Conservation (phyloP, 1,140 invertebrate species). For the Tetramorium alpestre region DNA sequence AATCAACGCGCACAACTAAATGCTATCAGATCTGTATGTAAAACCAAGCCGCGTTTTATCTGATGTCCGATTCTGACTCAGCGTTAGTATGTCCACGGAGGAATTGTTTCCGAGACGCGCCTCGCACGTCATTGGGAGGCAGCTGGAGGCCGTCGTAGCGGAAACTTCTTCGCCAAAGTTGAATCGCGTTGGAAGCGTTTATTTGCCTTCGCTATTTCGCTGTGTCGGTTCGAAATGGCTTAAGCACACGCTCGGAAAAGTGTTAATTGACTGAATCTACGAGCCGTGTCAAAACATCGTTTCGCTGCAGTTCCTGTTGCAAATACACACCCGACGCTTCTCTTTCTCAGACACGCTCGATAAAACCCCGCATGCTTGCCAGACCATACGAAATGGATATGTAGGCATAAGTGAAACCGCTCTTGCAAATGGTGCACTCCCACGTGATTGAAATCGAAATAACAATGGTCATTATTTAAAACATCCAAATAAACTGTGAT, state of each 20-base stretch:
- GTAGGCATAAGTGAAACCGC: conserved; percentile 43
- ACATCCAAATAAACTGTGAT: not conserved
- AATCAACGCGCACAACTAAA: conserved; percentile 38
- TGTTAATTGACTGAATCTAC: conserved; percentile 49
- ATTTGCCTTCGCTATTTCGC: not conserved
- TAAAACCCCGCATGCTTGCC: conserved; percentile 33
- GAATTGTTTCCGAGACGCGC: not conserved
- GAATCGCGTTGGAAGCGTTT: not conserved
- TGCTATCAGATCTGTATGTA: conserved; percentile 51
- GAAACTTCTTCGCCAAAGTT: not conserved
- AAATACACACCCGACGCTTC: not conserved
- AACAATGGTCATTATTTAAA: conserved; percentile 44
- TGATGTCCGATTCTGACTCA: conserved; percentile 30
- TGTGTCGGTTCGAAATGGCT: conserved; percentile 13
- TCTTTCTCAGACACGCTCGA: conserved; percentile 50
- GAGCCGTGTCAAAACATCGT: conserved; percentile 38
- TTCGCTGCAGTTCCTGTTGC: conserved; percentile 9
- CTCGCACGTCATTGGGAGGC: not conserved
- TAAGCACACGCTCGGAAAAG: conserved; percentile 31
- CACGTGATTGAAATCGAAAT: conserved; percentile 43
- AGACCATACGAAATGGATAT: conserved; percentile 31
- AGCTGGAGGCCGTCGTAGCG: not conserved
- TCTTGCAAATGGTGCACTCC: conserved; percentile 19
- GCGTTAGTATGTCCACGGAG: conserved; percentile 14
- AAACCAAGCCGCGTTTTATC: conserved; percentile 39